Evolutionary conservation across 2,113 vertebrate genomes (phyloP), one percentile per base, ranked within the genome.

Genomic region (Jacana jacana): DNA sequence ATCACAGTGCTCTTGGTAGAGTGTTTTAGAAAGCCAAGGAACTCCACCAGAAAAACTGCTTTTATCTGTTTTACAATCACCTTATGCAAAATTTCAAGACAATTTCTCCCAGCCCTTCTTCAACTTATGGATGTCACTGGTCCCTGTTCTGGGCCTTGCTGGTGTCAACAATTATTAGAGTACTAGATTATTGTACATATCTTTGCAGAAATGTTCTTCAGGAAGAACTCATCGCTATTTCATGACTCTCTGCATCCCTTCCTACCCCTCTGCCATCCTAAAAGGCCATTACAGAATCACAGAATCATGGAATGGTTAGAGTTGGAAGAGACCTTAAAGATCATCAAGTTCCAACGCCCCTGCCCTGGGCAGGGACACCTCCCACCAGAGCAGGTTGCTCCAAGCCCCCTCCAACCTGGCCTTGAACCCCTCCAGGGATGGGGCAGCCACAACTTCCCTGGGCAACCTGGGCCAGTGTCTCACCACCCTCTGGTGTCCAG

Each of bases 151-250:
- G 30, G 30, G 39, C 48, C 42, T 52, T 35, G 39, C 1, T 7
- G 8, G 39, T 61, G 11, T 49, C 57, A 86, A 39, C 24, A 76
- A 46, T 10, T 10, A 92, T 60, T 39, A 12, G 10, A 70, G 28
- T 49, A 54, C 52, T n/a, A 65, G 58, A 63, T 49, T 73, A 63
- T 27, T 68, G 17, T 2, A 20, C 7, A 71, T 19, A 60, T 28
- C 39, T 78, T 86, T 22, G 25, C 6, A 77, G 60, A 83, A 92
- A 73, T n/a, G n/a, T n/a, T n/a, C n/a, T 86, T 92, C 25, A 81
- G 57, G 31, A 88, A 71, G 49, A 89, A 65, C 39, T 55, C 31
- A 4, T 1, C 8, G 46, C 11, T 51, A 25, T 51, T 81, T 89
- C 51, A 75, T 0, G 0, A 68, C 22, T 79, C 25, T 28, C 13